Evolutionary conservation across 2,888 invertebrate genomes (phyloP).

Genomic region (Drosophila anomalata): DNA sequence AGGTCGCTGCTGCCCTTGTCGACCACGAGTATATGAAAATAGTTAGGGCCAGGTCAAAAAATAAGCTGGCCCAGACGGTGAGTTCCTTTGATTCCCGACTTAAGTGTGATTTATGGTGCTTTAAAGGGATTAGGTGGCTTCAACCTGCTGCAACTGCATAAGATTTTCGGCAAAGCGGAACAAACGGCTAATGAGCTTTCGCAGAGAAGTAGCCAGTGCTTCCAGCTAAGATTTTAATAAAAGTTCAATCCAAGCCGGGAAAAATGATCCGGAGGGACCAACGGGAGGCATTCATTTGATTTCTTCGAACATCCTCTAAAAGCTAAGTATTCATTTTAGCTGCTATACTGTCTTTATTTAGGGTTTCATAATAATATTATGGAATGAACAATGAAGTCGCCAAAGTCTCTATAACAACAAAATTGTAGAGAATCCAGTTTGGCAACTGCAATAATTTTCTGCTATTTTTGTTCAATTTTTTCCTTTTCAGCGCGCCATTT

Average conservation of each 20-base stretch:
- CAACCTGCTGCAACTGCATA: not conserved
- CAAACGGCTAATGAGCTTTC: conserved; percentile 71
- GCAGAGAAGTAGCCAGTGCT: not conserved
- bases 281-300: no score
- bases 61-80: not conserved
- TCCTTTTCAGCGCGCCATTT: conserved; percentile 63
- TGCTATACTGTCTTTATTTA: no score
- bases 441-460: conserved; percentile 41
- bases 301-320: no score
- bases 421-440: conserved; percentile 25
- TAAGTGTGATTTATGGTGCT: conserved; percentile 32
- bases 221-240: no score
- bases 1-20: not conserved
- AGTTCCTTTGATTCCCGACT: not conserved
- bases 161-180: conserved; percentile 35
- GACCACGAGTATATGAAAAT: not conserved
- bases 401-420: conserved; percentile 4
- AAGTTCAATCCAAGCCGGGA: no score
- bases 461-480: conserved; percentile 10
- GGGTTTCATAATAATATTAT: no score
- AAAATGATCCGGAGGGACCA: no score
- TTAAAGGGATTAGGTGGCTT: conserved; percentile 7
- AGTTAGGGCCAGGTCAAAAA: not conserved
- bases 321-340: no score
- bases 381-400: not conserved